These are phyloP conservation scores for Pelobates fuscus DNA, from an alignment of 2,113 vertebrate species.

Conservation along the genomic window DNA sequence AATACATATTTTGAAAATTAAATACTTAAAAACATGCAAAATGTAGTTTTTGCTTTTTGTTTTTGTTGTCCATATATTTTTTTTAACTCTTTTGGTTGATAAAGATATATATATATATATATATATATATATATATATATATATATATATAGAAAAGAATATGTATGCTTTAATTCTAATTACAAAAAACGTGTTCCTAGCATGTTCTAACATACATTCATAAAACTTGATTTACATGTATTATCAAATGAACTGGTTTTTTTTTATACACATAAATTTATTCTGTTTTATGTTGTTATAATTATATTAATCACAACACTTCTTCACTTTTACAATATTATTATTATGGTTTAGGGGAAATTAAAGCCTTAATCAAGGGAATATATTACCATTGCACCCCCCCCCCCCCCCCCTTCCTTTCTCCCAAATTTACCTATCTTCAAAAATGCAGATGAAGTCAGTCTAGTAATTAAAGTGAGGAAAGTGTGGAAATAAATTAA, in stretches of 20 bases:
- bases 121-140: no score
- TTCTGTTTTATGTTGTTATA: constrained; percentile 38
- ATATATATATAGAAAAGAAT: no score
- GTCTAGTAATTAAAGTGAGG: constrained; percentile 32
- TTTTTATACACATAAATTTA: constrained; percentile 34
- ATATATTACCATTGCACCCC: constrained; percentile 9
- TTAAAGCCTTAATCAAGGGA: constrained; percentile 46
- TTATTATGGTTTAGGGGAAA: constrained; percentile 43
- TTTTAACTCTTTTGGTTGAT: no score
- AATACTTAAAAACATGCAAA: no score
- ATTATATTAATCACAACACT: constrained; percentile 49
- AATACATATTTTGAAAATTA: no score
- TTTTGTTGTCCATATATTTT: no score
- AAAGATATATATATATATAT: no score
- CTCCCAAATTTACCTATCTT: constrained; percentile 36
- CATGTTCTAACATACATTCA: background rate
- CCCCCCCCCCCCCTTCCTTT: constrained; percentile 5
- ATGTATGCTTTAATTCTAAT: no score
- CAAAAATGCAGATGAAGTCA: constrained; percentile 44
- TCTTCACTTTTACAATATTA: constrained; percentile 48
- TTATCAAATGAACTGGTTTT: constrained; percentile 10
- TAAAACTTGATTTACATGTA: constrained; percentile 13
- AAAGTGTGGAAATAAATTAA: constrained; percentile 25
- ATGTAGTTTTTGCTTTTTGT: no score
- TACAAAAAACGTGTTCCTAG: background rate